Evolutionary conservation across 2,113 vertebrate genomes (phyloP).

Genomic region (Coregonus clupeaformis): DNA sequence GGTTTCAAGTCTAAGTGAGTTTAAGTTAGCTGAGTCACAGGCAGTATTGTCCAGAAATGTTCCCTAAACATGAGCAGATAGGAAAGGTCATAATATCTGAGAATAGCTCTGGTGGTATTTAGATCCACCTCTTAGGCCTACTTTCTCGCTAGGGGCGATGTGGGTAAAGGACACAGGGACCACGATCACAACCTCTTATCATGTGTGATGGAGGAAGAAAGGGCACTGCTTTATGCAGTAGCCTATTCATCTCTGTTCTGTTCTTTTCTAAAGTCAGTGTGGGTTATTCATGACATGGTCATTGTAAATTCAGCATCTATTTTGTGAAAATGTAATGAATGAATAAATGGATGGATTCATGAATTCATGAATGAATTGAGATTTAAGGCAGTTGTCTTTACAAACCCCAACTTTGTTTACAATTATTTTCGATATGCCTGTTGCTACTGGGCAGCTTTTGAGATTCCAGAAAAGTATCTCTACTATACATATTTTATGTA

Average conservation of each 20-base stretch:
- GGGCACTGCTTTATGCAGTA: not conserved
- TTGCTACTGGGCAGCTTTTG: no score
- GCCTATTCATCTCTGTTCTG: not conserved
- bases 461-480: no score
- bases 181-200: slow-evolving; percentile 35
- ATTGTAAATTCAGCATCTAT: no score
- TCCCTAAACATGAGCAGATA: slow-evolving; percentile 47
- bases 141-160: slow-evolving; percentile 34
- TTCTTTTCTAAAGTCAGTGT: no score
- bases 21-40: slow-evolving; percentile 30
- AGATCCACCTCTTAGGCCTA: slow-evolving; percentile 50
- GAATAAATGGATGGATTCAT: no score
- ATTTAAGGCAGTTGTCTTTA: no score
- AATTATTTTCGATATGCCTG: no score
- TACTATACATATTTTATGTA: no score
- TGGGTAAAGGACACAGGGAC: slow-evolving; percentile 40
- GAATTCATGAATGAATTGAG: no score
- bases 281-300: no score
- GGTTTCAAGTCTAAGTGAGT: slow-evolving; percentile 10
- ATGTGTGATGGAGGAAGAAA: not conserved
- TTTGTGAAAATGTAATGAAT: no score
- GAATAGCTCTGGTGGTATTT: slow-evolving; percentile 66
- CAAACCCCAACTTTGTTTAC: no score
- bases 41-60: slow-evolving; percentile 64
- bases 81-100: slow-evolving; percentile 62